Base-by-base conservation (phyloP, 2,888 invertebrate species). In the Encarsia formosa region DNA sequence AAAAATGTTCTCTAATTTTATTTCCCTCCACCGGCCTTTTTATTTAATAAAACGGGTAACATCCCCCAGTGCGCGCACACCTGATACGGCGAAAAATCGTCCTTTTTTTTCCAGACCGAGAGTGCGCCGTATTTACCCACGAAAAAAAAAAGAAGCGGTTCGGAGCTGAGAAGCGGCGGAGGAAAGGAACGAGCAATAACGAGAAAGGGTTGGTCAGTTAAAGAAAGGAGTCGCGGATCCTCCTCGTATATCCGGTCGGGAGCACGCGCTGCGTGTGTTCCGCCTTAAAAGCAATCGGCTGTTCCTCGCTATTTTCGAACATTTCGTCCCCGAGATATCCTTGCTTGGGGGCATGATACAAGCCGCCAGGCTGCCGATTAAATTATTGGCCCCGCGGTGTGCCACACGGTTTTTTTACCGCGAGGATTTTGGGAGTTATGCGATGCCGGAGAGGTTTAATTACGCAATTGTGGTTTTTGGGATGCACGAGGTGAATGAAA, bases 261-360 rank as follows among this genome's bases (percentile, higher is more conserved):
- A 29, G 34, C 46, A 55, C 49, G 22, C 43, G 35, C 39, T 38
- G 40, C 40, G 46, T 44, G 50, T 61, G 62, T 61, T 62, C 58
- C 52, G 52, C 59, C 65, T 70, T 71, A 71, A 71, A 68, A 69
- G 71, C 70, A 69, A 69, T 70, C 66, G 66, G 63, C 62, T 71
- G 70, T 71, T 69, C 66, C 59, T 64, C 41, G n/a, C n/a, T 41
- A 46, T 47, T 70, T 70, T 69, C 67, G 60, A 70, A 69, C 68
- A 66, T 65, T 68, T 64, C 62, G 65, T 67, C 67, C 65, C 65
- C 41, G 11, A 24, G n/a, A n/a, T n/a, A n/a, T n/a, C n/a, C 16
- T 48, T 53, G 46, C 51, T 54, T 48, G 56, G 51, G 52, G 57
- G 15, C 13, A 20, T 37, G 61, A 55, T 61, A 57, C 60, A n/a